phyloP scores from a whole-genome alignment of 2,113 vertebrate species.

The Mormoops blainvillei region DNA sequence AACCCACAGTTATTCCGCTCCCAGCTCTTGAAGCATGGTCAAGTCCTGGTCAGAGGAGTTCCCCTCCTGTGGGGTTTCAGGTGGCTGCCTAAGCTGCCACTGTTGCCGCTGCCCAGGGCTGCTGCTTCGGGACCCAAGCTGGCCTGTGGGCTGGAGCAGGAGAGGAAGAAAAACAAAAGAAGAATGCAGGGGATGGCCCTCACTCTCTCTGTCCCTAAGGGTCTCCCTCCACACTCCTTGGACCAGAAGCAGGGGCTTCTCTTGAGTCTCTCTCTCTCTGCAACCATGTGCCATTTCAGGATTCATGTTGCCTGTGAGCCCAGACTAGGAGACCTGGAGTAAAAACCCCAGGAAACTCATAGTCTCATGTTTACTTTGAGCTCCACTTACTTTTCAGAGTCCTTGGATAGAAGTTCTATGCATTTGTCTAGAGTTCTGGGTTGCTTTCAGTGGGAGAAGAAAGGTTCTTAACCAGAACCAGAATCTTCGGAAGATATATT shows the following conservation, averaged over 20 bases:
- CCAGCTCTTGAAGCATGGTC: not conserved
- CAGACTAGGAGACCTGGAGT: not conserved
- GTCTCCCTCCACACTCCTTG: not conserved
- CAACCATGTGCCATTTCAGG: not conserved
- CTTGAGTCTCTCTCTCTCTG: not conserved
- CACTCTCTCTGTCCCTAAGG: not conserved
- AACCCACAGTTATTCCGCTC: not conserved
- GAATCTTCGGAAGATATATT: not conserved
- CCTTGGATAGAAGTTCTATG: not conserved
- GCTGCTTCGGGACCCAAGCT: not conserved
- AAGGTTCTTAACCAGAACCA: not conserved
- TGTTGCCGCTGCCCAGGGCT: not conserved
- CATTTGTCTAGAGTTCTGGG: not conserved
- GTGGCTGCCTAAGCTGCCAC: too few species aligned
- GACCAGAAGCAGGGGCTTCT: not conserved
- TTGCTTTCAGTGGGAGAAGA: not conserved
- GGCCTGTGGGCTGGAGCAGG: not conserved
- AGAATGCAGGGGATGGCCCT: fast-evolving
- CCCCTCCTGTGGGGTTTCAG: too few species aligned
- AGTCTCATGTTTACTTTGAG: not conserved
- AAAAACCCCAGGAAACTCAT: not conserved
- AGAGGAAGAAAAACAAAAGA: not conserved
- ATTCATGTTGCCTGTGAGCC: not conserved
- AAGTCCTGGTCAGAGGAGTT: not conserved
- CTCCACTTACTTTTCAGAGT: not conserved